Base-by-base conservation (phyloP, 2,888 invertebrate genomes). In the Octonoba sinensis region DNA sequence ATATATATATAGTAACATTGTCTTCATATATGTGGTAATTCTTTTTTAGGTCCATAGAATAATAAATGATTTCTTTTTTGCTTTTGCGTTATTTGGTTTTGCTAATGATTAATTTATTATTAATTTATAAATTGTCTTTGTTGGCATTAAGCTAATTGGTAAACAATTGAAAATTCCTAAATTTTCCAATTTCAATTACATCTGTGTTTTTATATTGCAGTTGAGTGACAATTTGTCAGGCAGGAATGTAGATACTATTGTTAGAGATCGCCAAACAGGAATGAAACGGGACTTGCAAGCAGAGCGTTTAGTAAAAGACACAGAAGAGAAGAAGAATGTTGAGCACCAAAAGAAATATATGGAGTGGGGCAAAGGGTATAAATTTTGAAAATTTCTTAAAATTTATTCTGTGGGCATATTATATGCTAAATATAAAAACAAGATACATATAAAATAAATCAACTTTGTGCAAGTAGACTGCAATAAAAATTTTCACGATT, bases 331-430 rank as follows among this genome's bases (percentile, higher is more conserved):
- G 82, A 91, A 91, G 77, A 92, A 81, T 83, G 91, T 91, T 46
- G 91, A 91, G 44, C 85, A 87, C 20, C 91, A 94, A 87, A 93
- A 93, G 76, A 93, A 94, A 86, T 96, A 96, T 87, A 91, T 92
- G 60, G 91, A 92, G 86, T 96, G 96, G 96, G 94, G 94, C 66
- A 93, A 91, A 90, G 96, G 96, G 93, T 93, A 87, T 87, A 90
- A 46, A 49, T 67, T 46, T n/a, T 18, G n/a, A n/a, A 54, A 54
- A 11, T 20, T 20, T 18, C 20, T 20, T 54, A 54, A 54, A 16
- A 8, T 18, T 54, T 1, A 54, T 20, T 54, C 20, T 27, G 27
- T 27, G 6, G 27, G 6, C 27, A 3, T 27, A n/a, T n/a, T n/a
- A n/a, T n/a, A n/a, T n/a, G n/a, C n/a, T n/a, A n/a, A n/a, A n/a